Conservation (phyloP, 2,888 invertebrate species). For the Nemurella pictetii region DNA sequence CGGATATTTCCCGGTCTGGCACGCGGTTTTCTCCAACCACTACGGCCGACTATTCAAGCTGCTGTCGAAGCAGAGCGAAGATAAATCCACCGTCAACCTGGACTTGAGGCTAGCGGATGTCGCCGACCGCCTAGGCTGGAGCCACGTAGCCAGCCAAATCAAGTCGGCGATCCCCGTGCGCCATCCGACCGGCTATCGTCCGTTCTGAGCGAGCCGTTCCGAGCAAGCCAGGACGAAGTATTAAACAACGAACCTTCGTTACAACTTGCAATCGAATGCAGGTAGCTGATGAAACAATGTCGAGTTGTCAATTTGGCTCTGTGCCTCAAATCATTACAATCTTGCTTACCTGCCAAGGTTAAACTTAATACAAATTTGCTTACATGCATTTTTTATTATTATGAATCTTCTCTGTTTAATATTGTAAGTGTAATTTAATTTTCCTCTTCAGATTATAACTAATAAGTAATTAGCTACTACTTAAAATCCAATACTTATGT, state of each 20-base stretch:
- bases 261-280: no score
- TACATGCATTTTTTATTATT: background rate
- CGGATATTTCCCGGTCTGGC: slow-evolving; percentile 78
- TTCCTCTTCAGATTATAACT: background rate
- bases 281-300: no score
- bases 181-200: slow-evolving; percentile 69
- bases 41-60: slow-evolving; percentile 82
- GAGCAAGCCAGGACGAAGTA: background rate
- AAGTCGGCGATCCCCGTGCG: slow-evolving; percentile 64
- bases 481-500: background rate
- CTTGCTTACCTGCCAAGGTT: background rate
- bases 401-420: background rate
- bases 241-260: background rate
- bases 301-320: no score
- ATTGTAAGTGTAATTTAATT: background rate
- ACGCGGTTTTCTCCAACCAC: slow-evolving; percentile 75
- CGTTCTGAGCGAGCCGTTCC: slow-evolving; percentile 46
- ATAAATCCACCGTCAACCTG: slow-evolving; percentile 73
- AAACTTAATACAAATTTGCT: background rate
- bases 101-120: slow-evolving; percentile 70
- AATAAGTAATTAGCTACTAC: background rate
- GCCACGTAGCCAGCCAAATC: slow-evolving; percentile 62
- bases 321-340: background rate
- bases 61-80: slow-evolving; percentile 76
- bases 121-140: slow-evolving; percentile 70